phyloP scores from a whole-genome alignment of 2,797 vertebrate species.

The Ispidina picta region DNA sequence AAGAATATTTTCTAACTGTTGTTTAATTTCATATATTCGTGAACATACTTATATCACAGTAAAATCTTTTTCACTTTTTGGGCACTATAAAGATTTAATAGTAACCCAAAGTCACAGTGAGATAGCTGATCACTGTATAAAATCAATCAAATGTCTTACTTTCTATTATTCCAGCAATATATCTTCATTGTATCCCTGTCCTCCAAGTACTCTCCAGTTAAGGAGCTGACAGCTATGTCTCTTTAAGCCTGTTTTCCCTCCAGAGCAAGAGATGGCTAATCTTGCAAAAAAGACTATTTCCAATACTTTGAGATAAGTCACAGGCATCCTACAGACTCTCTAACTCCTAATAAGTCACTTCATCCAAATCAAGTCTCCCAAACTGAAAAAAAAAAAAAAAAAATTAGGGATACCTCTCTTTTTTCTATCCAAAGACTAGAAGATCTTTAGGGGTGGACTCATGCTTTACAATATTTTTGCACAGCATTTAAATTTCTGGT shows the following conservation, averaged over 20 bases:
- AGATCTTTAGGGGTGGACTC: neutral
- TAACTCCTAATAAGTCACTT: neutral
- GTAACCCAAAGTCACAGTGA: neutral
- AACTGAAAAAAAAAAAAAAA: neutral
- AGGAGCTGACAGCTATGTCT: neutral
- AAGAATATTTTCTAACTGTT: neutral
- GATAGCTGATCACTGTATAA: neutral
- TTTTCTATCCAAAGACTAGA: neutral
- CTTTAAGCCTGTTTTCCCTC: neutral
- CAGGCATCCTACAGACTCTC: neutral
- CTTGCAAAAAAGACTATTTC: neutral
- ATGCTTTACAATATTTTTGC: neutral
- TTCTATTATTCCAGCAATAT: neutral
- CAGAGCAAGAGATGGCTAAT: neutral
- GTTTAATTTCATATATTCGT: neutral
- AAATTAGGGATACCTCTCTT: neutral
- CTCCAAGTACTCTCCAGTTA: neutral
- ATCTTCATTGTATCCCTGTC: neutral
- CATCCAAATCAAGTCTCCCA: neutral
- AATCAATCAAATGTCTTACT: neutral
- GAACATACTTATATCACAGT: neutral
- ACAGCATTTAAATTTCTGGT: neutral
- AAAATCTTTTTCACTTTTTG: neutral
- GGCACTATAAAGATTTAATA: neutral
- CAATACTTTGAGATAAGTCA: neutral